A percentile compares a stretch with the other conserved stretches of the same genome.
Evolutionary conservation across 2,888 invertebrate species (phyloP).

Genomic region (Ariolimax columbianus): DNA sequence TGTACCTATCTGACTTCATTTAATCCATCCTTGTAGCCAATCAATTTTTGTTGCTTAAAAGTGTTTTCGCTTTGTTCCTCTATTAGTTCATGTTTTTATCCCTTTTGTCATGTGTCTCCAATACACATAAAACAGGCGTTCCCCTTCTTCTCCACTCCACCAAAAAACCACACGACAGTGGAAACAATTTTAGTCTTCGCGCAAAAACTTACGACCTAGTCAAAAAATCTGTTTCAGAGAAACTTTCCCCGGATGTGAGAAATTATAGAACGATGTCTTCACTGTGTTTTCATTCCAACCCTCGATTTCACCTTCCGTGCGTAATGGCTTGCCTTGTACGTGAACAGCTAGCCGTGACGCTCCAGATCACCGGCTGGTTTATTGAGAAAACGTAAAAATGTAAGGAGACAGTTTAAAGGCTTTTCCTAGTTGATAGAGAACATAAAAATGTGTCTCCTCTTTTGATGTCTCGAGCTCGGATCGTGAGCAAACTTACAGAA

Average conservation of each 20-base stretch:
- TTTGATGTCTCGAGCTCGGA: background rate
- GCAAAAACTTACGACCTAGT: background rate
- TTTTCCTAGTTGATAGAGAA: background rate
- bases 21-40: no score
- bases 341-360: no score
- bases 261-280: background rate
- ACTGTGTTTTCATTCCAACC: background rate
- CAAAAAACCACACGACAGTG: no score
- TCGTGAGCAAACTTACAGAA: background rate
- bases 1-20: no score
- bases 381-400: background rate
- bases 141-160: no score
- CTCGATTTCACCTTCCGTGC: background rate
- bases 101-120: no score
- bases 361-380: no score
- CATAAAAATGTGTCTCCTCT: background rate
- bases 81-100: no score
- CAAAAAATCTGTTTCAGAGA: background rate
- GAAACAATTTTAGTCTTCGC: background rate
- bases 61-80: no score
- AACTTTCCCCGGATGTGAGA: background rate
- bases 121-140: no score
- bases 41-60: no score
- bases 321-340: background rate
- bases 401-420: background rate